Evolutionary conservation across 1,140 invertebrate species (phyloP).

Genomic region (Drosophila ironensis): DNA sequence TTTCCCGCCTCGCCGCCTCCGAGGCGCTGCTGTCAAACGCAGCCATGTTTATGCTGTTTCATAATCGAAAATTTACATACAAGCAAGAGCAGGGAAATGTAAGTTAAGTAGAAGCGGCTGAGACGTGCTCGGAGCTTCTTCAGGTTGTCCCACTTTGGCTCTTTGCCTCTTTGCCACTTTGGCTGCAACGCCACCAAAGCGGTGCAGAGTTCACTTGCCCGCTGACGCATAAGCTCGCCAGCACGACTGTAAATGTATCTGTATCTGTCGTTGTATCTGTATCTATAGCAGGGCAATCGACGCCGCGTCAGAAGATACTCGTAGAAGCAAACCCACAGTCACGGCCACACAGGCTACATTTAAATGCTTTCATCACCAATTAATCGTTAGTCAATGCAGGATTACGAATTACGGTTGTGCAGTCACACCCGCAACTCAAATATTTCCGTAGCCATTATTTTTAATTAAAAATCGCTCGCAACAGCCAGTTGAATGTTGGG

Average conservation of each 20-base stretch:
- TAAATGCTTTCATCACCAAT: too few species aligned
- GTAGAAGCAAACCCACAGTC: constrained; percentile 12
- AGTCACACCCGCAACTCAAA: too few species aligned
- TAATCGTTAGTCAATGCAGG: too few species aligned
- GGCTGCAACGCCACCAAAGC: constrained; percentile 28
- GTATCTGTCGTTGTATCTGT: not conserved
- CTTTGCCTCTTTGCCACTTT: too few species aligned
- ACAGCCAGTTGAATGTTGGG: too few species aligned
- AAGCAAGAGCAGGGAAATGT: not conserved
- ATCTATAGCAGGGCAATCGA: not conserved
- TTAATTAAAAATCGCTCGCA: too few species aligned
- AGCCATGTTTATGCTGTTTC: constrained; percentile 65
- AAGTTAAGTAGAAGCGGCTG: not conserved
- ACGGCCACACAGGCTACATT: too few species aligned
- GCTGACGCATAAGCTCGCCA: constrained; percentile 32
- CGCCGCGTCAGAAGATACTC: constrained; percentile 1
- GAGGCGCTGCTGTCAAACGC: constrained; percentile 32
- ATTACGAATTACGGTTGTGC: too few species aligned
- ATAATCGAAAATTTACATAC: constrained; percentile 77
- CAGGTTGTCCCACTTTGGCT: constrained; percentile 34
- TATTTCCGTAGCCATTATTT: too few species aligned
- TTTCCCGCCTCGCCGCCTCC: not conserved
- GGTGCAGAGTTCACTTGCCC: constrained; percentile 36
- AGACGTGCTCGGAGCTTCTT: constrained; percentile 8
- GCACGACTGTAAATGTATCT: not conserved